A percentile compares a stretch with the other conserved stretches of the same genome.
Evolutionary conservation across 2,888 invertebrate genomes (phyloP).

Genomic region (Zonitis immaculata): DNA sequence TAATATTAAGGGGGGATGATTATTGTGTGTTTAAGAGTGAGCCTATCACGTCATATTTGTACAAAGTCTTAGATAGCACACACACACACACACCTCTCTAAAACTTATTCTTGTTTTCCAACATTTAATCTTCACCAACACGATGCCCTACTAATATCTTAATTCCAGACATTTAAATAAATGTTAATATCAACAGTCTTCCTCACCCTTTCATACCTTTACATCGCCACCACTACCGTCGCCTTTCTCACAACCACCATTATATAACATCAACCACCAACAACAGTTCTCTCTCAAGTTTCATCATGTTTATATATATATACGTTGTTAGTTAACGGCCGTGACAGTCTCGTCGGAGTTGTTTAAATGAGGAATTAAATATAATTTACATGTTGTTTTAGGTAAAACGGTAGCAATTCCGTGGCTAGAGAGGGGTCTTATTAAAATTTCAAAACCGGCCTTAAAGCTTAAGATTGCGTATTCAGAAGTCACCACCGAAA

Average conservation of each 20-base stretch:
- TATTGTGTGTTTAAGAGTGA: not conserved
- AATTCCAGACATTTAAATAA: conserved; percentile 46
- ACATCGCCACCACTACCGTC: not conserved
- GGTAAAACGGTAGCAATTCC: conserved; percentile 16
- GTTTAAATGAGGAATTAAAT: conserved; percentile 17
- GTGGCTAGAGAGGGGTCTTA: conserved; percentile 15
- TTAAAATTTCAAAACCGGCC: conserved; percentile 2
- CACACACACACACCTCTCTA: conserved; percentile 32
- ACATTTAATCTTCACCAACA: conserved; percentile 42
- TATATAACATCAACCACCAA: not conserved
- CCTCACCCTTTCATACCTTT: not conserved
- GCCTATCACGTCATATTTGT: not conserved
- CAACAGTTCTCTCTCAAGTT: conserved; percentile 11
- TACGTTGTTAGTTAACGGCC: conserved; percentile 12
- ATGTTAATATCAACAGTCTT: conserved; percentile 36
- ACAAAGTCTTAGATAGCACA: conserved; percentile 26
- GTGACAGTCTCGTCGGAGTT: conserved; percentile 21
- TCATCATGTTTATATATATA: conserved; percentile 18
- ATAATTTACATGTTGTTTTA: conserved; percentile 13
- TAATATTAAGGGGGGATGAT: not conserved
- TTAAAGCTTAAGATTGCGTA: not conserved
- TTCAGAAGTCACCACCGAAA: too few relatives aligned
- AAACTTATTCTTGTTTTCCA: conserved; percentile 33
- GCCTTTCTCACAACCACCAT: not conserved
- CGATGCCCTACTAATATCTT: conserved; percentile 46